Percentiles rank a stretch among this genome's conserved stretches.
Conservation (phyloP, 2,797 vertebrate species). For the Pelobates cultripes region DNA sequence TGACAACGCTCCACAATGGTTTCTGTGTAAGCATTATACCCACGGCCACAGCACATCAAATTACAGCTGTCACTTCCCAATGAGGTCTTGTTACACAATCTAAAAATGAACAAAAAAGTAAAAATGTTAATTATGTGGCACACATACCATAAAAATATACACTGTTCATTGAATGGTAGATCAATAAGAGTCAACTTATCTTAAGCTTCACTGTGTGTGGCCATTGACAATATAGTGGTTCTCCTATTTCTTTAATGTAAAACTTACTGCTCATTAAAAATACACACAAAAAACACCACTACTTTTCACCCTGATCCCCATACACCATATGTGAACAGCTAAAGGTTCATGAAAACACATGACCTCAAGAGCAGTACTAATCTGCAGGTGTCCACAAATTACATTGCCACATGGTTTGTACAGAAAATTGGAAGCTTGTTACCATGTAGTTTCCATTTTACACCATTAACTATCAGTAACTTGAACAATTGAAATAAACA, state of each 20-base stretch:
- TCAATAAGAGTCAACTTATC: too few species aligned
- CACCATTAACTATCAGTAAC: too few species aligned
- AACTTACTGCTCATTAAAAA: too few species aligned
- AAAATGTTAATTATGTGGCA: not conserved
- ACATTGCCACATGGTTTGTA: constrained; percentile 6
- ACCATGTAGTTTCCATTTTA: too few species aligned
- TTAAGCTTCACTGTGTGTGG: too few species aligned
- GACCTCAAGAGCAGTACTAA: accelerated
- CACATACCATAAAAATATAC: too few species aligned
- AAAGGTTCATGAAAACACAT: not conserved
- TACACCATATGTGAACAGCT: not conserved
- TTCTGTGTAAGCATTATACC: constrained; percentile 77
- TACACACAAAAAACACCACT: too few species aligned
- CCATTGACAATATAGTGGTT: too few species aligned
- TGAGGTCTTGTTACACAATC: constrained; percentile 75
- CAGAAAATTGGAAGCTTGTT: too few species aligned
- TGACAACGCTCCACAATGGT: constrained; percentile 74
- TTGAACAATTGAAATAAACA: too few species aligned
- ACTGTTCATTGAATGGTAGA: too few species aligned
- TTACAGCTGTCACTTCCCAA: constrained; percentile 71
- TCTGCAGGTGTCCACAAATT: not conserved
- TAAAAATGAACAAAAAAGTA: constrained; percentile 39
- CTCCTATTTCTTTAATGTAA: too few species aligned
- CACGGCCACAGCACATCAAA: constrained; percentile 77
- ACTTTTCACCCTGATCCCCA: not conserved